A percentile compares a stretch with the other conserved stretches of the same genome.
These are phyloP conservation scores for Hypomesus transpacificus DNA, from an alignment of 2,113 vertebrate species.

Conservation along the genomic window DNA sequence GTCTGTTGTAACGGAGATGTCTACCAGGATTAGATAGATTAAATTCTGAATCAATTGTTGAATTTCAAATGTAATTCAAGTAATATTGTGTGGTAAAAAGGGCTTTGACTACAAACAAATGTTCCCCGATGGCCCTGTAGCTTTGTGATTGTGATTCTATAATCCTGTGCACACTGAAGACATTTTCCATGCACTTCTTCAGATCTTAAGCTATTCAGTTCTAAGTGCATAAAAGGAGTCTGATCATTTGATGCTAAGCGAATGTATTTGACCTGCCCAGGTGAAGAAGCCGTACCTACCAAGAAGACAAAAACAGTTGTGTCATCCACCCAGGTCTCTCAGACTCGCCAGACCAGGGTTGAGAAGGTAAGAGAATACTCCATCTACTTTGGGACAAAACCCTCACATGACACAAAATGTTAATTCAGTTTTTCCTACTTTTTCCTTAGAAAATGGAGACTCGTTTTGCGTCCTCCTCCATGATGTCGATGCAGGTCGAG, in stretches of 20 bases:
- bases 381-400: background rate
- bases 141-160: too few relatives aligned
- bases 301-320: slow-evolving; percentile 95
- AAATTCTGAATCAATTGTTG: background rate
- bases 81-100: too few relatives aligned
- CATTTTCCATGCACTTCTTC: too few relatives aligned
- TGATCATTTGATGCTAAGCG: background rate
- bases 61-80: too few relatives aligned
- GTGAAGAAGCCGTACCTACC: slow-evolving; percentile 86
- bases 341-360: slow-evolving; percentile 83
- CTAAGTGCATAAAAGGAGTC: background rate
- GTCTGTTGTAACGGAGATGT: too few relatives aligned
- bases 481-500: slow-evolving; percentile 86
- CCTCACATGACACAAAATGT: background rate
- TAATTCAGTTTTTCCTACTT: background rate
- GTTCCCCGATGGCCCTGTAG: too few relatives aligned
- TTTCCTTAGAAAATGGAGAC: slow-evolving; percentile 81
- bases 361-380: slow-evolving; percentile 77
- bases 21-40: too few relatives aligned
- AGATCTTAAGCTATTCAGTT: too few relatives aligned
- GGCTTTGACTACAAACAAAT: too few relatives aligned
- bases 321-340: slow-evolving; percentile 89
- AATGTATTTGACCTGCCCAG: slow-evolving; percentile 58
- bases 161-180: too few relatives aligned
- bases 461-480: slow-evolving; percentile 83